Conservation (phyloP, 2,888 invertebrate species). For the Phalera bucephala region DNA sequence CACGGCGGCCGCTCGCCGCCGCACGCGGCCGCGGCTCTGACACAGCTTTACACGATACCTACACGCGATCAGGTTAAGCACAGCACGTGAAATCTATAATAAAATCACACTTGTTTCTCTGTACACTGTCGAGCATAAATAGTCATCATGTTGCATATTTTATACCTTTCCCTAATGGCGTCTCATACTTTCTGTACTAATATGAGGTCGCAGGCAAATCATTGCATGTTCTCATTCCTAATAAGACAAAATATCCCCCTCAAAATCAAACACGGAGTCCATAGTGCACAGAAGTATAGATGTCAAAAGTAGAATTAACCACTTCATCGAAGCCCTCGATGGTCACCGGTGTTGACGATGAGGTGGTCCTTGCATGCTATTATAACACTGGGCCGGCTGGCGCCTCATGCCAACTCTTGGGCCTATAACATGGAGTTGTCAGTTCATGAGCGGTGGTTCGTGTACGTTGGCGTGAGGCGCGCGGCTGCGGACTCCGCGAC, state of each 20-base stretch:
- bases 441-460: constrained; percentile 10
- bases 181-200: constrained; percentile 67
- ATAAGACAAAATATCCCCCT: constrained; percentile 54
- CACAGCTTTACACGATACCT: constrained; percentile 78
- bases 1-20: constrained; percentile 67
- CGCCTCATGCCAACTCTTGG: constrained; percentile 47
- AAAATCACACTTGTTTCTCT: constrained; percentile 63
- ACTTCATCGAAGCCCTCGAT: constrained; percentile 45
- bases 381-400: constrained; percentile 58
- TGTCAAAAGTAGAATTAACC: constrained; percentile 56
- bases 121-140: constrained; percentile 70
- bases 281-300: constrained; percentile 62
- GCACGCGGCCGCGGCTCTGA: constrained; percentile 56
- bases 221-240: constrained; percentile 76
- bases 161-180: constrained; percentile 82
- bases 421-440: neutral
- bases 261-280: constrained; percentile 61
- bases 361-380: constrained; percentile 66
- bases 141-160: constrained; percentile 79
- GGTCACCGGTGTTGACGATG: constrained; percentile 43
- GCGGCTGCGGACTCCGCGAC: constrained; percentile 47
- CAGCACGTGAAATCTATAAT: constrained; percentile 62
- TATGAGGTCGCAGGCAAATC: constrained; percentile 69
- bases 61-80: constrained; percentile 77
- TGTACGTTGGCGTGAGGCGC: constrained; percentile 51